Conservation (phyloP, 1,140 invertebrate species). For the Drosophila simulans region DNA sequence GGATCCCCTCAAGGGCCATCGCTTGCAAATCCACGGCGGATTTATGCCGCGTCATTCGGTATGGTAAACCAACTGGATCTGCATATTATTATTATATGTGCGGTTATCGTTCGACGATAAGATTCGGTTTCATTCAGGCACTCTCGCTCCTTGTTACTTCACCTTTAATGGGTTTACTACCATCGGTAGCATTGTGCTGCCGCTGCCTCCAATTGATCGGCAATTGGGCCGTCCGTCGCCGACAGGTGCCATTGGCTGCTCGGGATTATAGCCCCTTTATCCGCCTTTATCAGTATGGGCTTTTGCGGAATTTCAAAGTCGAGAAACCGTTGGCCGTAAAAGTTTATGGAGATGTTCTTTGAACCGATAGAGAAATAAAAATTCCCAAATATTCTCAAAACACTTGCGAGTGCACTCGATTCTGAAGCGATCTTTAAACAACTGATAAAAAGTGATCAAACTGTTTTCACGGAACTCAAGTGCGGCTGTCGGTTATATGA, state of each 20-base stretch:
- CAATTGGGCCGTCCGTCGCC: neutral
- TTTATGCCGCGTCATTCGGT: constrained; percentile 14
- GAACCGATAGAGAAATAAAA: neutral
- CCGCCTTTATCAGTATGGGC: constrained; percentile 17
- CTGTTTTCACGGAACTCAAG: constrained; percentile 16
- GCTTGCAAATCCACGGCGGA: neutral
- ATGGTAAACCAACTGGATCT: constrained; percentile 4
- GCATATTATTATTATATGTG: constrained; percentile 16
- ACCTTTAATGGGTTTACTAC: no score
- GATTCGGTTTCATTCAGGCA: constrained; percentile 3
- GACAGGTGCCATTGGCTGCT: neutral
- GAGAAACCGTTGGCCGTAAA: neutral
- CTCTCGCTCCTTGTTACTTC: no score
- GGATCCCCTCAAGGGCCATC: constrained; percentile 15
- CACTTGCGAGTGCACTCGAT: constrained; percentile 4
- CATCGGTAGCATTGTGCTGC: constrained; percentile 9
- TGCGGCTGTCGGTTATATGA: neutral
- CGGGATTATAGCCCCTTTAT: constrained; percentile 25
- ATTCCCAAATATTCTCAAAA: neutral
- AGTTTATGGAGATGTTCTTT: constrained; percentile 22
- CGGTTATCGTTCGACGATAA: constrained; percentile 6
- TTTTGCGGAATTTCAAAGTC: neutral
- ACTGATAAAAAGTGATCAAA: constrained; percentile 10
- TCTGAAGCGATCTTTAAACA: constrained; percentile 16
- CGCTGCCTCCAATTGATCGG: constrained; percentile 15